A percentile compares a stretch with the other conserved stretches of the same genome.
phyloP scores from a whole-genome alignment of 2,797 vertebrate species.

The Hyperoplus lanceolatus region DNA sequence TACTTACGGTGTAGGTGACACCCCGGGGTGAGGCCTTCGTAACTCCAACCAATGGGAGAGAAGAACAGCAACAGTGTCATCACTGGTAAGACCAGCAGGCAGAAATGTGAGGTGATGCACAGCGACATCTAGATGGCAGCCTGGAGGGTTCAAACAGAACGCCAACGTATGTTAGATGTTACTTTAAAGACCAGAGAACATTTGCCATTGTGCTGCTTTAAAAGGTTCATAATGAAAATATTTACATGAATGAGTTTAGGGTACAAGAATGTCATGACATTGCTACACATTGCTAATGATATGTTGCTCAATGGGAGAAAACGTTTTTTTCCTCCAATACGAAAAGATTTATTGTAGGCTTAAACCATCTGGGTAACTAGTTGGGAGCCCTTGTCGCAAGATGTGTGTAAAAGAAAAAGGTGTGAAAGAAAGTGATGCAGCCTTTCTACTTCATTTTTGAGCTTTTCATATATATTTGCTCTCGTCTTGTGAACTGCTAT shows the following conservation, averaged over 20 bases:
- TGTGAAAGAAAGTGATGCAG: not conserved
- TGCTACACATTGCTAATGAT: not conserved
- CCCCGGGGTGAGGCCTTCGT: conserved; percentile 80
- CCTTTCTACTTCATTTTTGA: not conserved
- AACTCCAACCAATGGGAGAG: conserved; percentile 78
- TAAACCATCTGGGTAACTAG: not conserved
- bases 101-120: conserved; percentile 59
- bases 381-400: not conserved
- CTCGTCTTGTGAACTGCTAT: not conserved
- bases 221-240: not conserved
- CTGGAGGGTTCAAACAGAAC: conserved; percentile 57
- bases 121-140: conserved; percentile 75
- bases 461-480: conserved; percentile 10
- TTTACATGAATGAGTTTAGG: not conserved
- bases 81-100: conserved; percentile 75
- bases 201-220: not conserved
- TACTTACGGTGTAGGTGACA: conserved; percentile 90
- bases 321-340: no score
- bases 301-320: not conserved
- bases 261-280: not conserved
- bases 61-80: conserved; percentile 76
- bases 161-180: not conserved
- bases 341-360: no score
- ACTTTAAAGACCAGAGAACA: not conserved
- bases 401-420: no score